phyloP scores from a whole-genome alignment of 2,797 vertebrate species.

The Tinamus major region DNA sequence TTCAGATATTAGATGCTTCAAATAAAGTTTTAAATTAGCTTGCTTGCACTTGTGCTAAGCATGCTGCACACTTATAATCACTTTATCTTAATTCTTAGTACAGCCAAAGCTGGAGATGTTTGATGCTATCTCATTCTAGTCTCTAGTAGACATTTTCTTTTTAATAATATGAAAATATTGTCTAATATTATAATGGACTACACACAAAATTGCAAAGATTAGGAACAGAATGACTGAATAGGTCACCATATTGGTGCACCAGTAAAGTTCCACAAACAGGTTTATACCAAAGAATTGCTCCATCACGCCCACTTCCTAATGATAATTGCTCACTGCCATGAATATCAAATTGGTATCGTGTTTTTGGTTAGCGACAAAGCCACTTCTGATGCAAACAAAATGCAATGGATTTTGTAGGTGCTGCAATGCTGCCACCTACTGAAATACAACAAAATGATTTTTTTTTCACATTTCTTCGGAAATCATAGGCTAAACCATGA shows the following conservation, averaged over 20 bases:
- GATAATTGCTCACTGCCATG: not conserved
- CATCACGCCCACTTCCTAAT: not conserved
- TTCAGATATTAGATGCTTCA: not conserved
- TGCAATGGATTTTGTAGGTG: not conserved
- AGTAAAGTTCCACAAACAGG: not conserved
- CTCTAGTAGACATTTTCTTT: not conserved
- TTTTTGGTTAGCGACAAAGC: not conserved
- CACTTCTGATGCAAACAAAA: not conserved
- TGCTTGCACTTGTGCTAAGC: not conserved
- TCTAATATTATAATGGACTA: not conserved
- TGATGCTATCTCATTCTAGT: not conserved
- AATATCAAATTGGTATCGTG: not conserved
- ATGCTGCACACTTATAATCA: not conserved
- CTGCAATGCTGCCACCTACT: conserved; percentile 73
- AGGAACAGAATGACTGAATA: not conserved
- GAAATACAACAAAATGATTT: not conserved
- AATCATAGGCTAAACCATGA: not conserved
- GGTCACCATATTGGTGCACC: not conserved
- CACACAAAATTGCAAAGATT: not conserved
- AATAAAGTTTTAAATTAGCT: not conserved
- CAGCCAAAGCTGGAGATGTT: not conserved
- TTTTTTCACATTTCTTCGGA: not conserved
- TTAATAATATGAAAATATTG: not conserved
- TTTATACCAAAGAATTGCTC: not conserved
- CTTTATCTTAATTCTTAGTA: not conserved